These are phyloP conservation scores for Phrixothrix hirtus DNA, from an alignment of 2,888 invertebrate genomes.

Conservation along the genomic window DNA sequence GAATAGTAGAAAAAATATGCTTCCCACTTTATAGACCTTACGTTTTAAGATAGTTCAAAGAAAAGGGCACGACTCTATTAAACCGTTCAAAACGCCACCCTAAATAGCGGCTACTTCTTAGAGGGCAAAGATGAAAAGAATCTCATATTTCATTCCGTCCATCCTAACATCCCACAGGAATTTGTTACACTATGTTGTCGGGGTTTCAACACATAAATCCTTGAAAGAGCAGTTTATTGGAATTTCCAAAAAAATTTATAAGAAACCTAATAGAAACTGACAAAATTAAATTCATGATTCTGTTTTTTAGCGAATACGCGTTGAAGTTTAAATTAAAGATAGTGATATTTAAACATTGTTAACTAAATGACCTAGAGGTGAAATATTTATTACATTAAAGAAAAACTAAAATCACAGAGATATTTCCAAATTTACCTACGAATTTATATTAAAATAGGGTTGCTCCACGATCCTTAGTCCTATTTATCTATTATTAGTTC, in stretches of 20 bases:
- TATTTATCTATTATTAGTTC: no score
- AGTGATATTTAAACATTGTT: no score
- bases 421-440: no score
- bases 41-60: conserved; percentile 6
- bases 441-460: no score
- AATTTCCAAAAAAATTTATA: conserved; percentile 39
- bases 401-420: no score
- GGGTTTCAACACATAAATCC: conserved; percentile 42
- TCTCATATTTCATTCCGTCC: conserved; percentile 42
- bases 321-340: no score
- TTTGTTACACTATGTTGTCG: conserved; percentile 39
- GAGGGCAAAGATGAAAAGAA: conserved; percentile 38
- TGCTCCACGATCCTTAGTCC: no score
- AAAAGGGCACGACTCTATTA: conserved; percentile 26
- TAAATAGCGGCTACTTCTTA: conserved; percentile 24
- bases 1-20: no score
- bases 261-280: conserved; percentile 42
- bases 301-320: no score
- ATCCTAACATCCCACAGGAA: conserved; percentile 41
- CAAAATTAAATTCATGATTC: conserved; percentile 42
- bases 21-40: background rate
- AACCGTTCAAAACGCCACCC: conserved; percentile 22
- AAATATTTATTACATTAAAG: no score
- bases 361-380: no score
- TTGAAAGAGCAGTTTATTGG: conserved; percentile 39